Evolutionary conservation across 92 coral and sea anemone genomes (phyloP).

Genomic region (Palythoa caribaeorum): DNA sequence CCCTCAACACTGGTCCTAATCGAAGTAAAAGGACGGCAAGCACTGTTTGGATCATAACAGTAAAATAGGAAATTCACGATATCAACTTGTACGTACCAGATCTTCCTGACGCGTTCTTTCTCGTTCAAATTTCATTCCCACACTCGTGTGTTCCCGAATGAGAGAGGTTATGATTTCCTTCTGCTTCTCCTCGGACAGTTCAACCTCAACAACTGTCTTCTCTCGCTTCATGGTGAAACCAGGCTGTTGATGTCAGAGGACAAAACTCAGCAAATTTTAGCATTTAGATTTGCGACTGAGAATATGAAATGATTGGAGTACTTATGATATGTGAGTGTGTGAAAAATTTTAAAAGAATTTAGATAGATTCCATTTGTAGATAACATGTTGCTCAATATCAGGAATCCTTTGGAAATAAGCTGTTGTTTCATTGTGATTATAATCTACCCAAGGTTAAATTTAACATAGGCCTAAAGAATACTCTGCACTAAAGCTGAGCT

Average conservation of each 20-base stretch:
- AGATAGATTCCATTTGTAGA: no score
- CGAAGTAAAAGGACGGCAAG: no score
- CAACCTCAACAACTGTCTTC: constrained; percentile 96
- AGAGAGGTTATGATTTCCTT: constrained; percentile 89
- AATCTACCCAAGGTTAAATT: no score
- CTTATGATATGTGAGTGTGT: background rate
- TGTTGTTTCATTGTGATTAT: no score
- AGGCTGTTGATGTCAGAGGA: constrained; percentile 58
- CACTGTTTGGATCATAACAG: no score
- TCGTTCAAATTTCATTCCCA: constrained; percentile 92
- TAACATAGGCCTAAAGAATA: no score
- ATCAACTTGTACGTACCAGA: constrained; percentile 63
- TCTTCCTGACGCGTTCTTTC: constrained; percentile 97
- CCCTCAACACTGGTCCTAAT: no score
- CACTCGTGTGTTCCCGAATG: constrained; percentile 92
- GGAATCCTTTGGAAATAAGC: no score
- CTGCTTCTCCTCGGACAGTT: constrained; percentile 91
- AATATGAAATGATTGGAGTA: background rate
- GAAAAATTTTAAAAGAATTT: background rate
- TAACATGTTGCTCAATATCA: no score
- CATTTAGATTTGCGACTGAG: background rate
- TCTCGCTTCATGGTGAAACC: constrained; percentile 98
- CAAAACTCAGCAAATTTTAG: background rate
- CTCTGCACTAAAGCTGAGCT: no score
- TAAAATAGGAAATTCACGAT: background rate